Evolutionary conservation across 92 coral and sea anemone genomes (phyloP), one percentile per base, ranked within the genome.

Genomic region (Porites lobata): DNA sequence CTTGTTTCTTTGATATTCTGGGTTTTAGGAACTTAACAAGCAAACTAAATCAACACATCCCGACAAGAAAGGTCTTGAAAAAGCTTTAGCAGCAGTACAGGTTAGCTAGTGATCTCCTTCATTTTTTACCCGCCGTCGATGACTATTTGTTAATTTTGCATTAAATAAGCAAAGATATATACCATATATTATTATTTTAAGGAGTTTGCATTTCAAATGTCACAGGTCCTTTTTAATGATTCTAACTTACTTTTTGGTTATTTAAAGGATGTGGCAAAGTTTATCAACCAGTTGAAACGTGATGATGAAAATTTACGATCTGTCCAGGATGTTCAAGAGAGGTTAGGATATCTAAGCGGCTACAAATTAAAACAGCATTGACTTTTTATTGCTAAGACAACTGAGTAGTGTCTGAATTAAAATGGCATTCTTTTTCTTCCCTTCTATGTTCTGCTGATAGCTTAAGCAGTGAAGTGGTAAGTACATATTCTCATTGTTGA

Each of bases 241-340:
- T 9, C 11, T 66, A n/a, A n/a, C n/a, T 57, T 20, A 58, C 8
- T 67, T 8, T n/a, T 3, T 54, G 8, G 17, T 7, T 69, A 18
- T 17, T 69, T 26, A 9, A 32, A 97, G 99, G 99, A 97, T 91
- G 99, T 97, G 57, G 99, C 99, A 32, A 93, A 93, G 76, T 97
- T 72, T 69, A 97, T 97, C 72, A 97, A 96, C 75, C 98, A 96
- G 53, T 91, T 94, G 56, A 97, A 97, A 72, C 94, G 99, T 64
- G 99, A 97, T 73, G 99, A 97, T 86, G 99, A 97, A 85, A 95
- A 96, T 81, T 90, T 90, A 64, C 92, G 94, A 80, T 88, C 96
- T 61, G 96, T 97, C 21, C 94, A 92, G 66, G 98, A 97, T 73
- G 93, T 97, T 65, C 98, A 95, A 84, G 95, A 92, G 77, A 95